Evolutionary conservation across 2,888 invertebrate species (phyloP), one percentile per base, ranked within the genome.

Genomic region (Agrochola lychnidis): DNA sequence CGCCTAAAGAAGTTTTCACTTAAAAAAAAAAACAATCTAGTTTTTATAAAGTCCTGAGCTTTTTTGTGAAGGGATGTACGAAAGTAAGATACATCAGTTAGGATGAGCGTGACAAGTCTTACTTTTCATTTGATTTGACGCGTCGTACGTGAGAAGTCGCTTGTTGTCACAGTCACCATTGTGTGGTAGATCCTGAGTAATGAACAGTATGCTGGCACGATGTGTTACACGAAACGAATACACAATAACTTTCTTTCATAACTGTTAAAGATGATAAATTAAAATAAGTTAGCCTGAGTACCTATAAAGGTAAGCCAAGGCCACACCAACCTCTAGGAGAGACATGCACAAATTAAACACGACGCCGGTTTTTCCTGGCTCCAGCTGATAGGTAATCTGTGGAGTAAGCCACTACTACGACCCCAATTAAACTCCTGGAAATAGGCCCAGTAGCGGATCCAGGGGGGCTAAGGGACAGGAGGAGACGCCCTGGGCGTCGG

Each of bases 131-230:
- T 62, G 78, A 78, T 78, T 71, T 62, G 78, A 78, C 56, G 30
- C 14, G 10, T 22, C 9, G 69, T 22, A 70, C 80, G 72, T 80
- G 82, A 63, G 59, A 30, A 40, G 63, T 51, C 70, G 7, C 22
- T 10, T 36, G 22, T 16, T 30, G 63, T 25, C 67, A 67, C 30
- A 10, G 16, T 3, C 42, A 40, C 42, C 74, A 73, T 84, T 71
- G 81, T 78, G 36, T 56, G 10, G 7, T 7, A 16, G 16, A 79
- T 70, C 59, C 48, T 83, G 84, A 83, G 36, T 70, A 75, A 83
- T 84, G 78, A 73, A 73, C 12, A 6, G 22, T 51, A 70, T 77
- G 63, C 61, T 48, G 53, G 7, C 56, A 45, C 14, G 25, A 57
- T 59, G 16, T 19, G 19, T 22, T 12, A 73, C 76, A 59, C 68